These are phyloP conservation scores for Orcinus orca DNA, from an alignment of 2,113 vertebrate genomes.

Conservation along the genomic window DNA sequence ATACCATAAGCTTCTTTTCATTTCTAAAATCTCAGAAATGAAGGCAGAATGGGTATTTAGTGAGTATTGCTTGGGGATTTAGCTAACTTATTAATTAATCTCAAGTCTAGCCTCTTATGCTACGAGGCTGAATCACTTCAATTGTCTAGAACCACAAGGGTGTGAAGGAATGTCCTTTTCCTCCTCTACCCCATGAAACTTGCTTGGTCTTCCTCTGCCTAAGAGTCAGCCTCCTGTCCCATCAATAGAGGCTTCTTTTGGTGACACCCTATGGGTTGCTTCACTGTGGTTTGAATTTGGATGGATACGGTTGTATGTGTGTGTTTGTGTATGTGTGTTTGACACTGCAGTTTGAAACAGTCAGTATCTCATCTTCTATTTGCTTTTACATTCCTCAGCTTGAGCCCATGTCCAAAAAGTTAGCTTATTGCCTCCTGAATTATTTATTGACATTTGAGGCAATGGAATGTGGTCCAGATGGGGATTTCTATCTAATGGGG, in stretches of 20 bases:
- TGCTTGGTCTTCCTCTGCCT: not conserved
- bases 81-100: not conserved
- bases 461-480: not conserved
- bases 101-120: not conserved
- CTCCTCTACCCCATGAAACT: not conserved
- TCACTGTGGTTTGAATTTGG: not conserved
- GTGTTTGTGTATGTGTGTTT: not conserved
- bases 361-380: constrained; percentile 16
- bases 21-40: not conserved
- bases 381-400: constrained; percentile 32
- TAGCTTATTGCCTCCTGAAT: constrained; percentile 3
- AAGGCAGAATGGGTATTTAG: not conserved
- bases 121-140: not conserved
- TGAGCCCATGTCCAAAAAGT: not conserved
- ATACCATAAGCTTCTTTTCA: not conserved
- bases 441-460: constrained; percentile 7
- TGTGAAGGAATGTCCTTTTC: not conserved
- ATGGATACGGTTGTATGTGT: not conserved
- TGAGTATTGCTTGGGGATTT: not conserved
- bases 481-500: not conserved
- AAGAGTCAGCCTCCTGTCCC: not conserved
- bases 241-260: not conserved
- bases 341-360: not conserved
- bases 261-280: not conserved
- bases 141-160: not conserved